A percentile compares a stretch with the other conserved stretches of the same genome.
phyloP scores from a whole-genome alignment of 1,140 invertebrate genomes.

The Notospermus geniculatus region DNA sequence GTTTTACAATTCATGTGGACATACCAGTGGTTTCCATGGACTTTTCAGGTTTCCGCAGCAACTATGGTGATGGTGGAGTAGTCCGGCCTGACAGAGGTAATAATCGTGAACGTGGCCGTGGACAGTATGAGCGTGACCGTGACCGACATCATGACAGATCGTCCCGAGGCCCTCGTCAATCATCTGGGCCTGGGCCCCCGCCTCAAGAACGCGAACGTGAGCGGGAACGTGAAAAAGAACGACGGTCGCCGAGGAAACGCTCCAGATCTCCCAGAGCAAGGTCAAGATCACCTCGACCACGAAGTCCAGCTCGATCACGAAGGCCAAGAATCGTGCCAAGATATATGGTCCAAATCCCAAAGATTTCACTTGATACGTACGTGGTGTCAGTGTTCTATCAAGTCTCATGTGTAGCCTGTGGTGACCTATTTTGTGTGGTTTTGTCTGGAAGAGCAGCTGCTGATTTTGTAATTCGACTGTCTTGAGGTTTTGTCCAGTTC shows the following conservation, averaged over 20 bases:
- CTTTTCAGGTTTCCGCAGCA: too few species aligned
- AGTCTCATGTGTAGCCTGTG: too few species aligned
- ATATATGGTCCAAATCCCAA: slow-evolving; percentile 85
- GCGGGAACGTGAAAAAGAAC: slow-evolving; percentile 32
- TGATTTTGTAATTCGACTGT: too few species aligned
- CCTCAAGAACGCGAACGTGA: slow-evolving; percentile 19
- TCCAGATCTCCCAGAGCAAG: slow-evolving; percentile 44
- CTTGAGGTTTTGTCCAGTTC: too few species aligned
- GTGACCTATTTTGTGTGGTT: too few species aligned
- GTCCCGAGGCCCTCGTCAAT: slow-evolving; percentile 46
- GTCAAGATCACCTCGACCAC: slow-evolving; percentile 32
- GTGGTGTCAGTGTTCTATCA: slow-evolving; percentile 53
- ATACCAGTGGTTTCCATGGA: too few species aligned
- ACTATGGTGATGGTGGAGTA: neutral
- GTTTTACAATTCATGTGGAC: too few species aligned
- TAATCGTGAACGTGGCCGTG: slow-evolving; percentile 21
- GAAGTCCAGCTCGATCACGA: slow-evolving; percentile 66
- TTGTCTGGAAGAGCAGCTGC: too few species aligned
- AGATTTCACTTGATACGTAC: slow-evolving; percentile 81
- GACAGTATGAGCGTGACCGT: slow-evolving; percentile 35
- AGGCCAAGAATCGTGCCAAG: slow-evolving; percentile 68
- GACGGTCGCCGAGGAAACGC: slow-evolving; percentile 51
- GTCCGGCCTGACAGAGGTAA: neutral
- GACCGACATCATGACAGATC: slow-evolving; percentile 32
- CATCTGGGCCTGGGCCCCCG: slow-evolving; percentile 44